phyloP scores from a whole-genome alignment of 2,113 vertebrate genomes.

The Ardeotis arabs region DNA sequence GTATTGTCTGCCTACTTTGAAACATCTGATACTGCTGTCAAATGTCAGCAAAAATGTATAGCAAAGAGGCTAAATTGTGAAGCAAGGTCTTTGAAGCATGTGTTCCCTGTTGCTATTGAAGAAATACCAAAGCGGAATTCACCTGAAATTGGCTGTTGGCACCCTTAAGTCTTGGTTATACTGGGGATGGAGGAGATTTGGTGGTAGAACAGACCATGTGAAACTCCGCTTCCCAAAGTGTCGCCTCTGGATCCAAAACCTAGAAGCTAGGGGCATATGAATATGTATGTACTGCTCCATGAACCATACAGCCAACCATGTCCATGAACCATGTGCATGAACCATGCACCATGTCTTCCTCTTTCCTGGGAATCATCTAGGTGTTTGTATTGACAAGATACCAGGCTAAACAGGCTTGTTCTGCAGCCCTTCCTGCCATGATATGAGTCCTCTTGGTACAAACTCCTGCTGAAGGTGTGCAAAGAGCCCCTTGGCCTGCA shows the following conservation, averaged over 20 bases:
- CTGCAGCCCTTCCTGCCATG: not conserved
- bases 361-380: not conserved
- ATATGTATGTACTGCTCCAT: not conserved
- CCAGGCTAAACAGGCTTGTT: not conserved
- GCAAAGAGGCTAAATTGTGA: not conserved
- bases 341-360: not conserved
- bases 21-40: not conserved
- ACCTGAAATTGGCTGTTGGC: not conserved
- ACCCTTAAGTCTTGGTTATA: not conserved
- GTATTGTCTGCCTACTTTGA: not conserved
- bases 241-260: not conserved
- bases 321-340: too few species aligned
- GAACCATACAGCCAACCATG: too few species aligned
- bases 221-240: not conserved
- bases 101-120: not conserved
- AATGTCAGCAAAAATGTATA: not conserved
- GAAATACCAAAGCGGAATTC: not conserved
- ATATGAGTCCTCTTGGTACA: not conserved
- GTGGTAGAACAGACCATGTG: not conserved
- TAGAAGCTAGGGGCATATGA: not conserved
- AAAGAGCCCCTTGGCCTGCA: not conserved
- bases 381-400: not conserved
- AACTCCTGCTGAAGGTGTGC: not conserved
- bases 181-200: not conserved
- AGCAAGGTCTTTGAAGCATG: not conserved